Conservation (phyloP, 2,797 vertebrate genomes). For the Parauchenoglanis ngamensis region DNA sequence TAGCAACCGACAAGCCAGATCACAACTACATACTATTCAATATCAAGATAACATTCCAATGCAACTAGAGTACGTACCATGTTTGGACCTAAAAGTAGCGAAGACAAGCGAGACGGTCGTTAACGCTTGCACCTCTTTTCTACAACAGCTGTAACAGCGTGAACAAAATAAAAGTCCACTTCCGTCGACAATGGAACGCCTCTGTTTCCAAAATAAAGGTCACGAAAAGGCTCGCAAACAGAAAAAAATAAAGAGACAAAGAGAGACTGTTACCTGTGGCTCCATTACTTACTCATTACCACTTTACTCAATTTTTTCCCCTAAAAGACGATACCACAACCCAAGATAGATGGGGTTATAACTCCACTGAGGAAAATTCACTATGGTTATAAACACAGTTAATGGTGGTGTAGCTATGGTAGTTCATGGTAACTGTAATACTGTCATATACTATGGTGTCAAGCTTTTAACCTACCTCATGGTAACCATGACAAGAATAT, state of each 20-base stretch:
- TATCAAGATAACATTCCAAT: background rate
- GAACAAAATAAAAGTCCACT: slow-evolving; percentile 40
- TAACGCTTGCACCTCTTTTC: slow-evolving; percentile 7
- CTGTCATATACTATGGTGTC: background rate
- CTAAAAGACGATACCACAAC: background rate
- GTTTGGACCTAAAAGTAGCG: slow-evolving; percentile 1
- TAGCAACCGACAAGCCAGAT: background rate
- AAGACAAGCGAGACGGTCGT: background rate
- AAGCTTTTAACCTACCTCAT: background rate
- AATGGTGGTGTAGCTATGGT: background rate
- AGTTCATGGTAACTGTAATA: background rate
- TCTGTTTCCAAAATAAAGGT: slow-evolving; percentile 34
- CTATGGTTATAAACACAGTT: background rate
- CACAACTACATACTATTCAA: background rate
- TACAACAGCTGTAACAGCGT: slow-evolving; percentile 22
- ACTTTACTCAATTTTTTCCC: background rate
- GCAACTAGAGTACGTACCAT: slow-evolving; percentile 38
- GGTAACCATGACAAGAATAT: background rate
- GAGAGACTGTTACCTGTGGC: background rate
- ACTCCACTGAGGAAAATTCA: background rate
- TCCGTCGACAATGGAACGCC: background rate
- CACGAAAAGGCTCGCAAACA: background rate
- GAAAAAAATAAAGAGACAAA: background rate
- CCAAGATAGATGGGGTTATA: too few species aligned
- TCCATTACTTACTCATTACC: background rate